Percentiles rank a stretch among this genome's conserved stretches.
Evolutionary conservation across 2,797 vertebrate species (phyloP).

Genomic region (Sardinella longiceps): DNA sequence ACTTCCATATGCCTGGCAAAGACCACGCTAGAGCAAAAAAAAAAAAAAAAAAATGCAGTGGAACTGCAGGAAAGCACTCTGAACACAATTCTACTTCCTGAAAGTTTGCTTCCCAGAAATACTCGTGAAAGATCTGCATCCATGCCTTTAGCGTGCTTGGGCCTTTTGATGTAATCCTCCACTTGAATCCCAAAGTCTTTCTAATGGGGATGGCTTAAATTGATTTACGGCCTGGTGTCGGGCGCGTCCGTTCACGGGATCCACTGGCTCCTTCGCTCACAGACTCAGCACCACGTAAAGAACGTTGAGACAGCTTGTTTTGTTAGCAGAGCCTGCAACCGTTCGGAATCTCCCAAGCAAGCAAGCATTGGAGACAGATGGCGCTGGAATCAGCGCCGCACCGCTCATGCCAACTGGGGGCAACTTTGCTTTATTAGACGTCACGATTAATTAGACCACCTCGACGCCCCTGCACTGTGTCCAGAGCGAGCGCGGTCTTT

Average conservation of each 20-base stretch:
- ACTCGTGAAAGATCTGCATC: not conserved
- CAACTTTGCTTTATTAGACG: slow-evolving; percentile 60
- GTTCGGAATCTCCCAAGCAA: slow-evolving; percentile 53
- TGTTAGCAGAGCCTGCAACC: slow-evolving; percentile 56
- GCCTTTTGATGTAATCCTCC: slow-evolving; percentile 5
- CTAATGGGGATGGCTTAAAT: not conserved
- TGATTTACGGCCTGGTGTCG: not conserved
- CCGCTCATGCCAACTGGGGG: slow-evolving; percentile 58
- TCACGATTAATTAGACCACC: slow-evolving; percentile 63
- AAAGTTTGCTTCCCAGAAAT: slow-evolving; percentile 8
- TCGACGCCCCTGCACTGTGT: slow-evolving; percentile 37
- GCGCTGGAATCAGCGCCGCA: slow-evolving; percentile 62
- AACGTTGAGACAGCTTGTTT: slow-evolving; percentile 53
- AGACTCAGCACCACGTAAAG: slow-evolving; percentile 53
- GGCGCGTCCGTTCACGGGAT: not conserved
- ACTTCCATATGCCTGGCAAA: slow-evolving; percentile 53
- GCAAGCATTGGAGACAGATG: slow-evolving; percentile 71
- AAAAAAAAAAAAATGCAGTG: not conserved
- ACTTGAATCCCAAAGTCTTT: not conserved
- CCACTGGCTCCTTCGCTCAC: not conserved
- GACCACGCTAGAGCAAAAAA: slow-evolving; percentile 40
- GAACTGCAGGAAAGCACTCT: not conserved
- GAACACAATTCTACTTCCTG: slow-evolving; percentile 6
- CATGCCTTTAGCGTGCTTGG: not conserved
- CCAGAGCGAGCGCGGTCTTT: slow-evolving; percentile 56